Conservation (phyloP, 2,113 vertebrate species). For the Amazona guildingii region DNA sequence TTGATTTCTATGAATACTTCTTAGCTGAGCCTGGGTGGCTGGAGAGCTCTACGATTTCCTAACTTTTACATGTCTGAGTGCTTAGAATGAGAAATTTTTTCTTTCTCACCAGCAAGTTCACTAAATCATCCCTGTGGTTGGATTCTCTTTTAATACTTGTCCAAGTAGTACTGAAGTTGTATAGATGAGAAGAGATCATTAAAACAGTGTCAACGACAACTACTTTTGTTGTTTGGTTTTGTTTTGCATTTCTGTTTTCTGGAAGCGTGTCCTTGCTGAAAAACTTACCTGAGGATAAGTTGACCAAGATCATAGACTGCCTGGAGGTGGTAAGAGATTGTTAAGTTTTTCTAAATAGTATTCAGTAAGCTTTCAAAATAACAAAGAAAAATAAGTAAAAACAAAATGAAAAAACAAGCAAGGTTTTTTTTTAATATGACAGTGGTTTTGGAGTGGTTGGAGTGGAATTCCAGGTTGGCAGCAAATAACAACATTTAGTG, state of each 20-base stretch:
- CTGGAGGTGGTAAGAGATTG: slow-evolving; percentile 87
- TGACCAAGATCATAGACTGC: slow-evolving; percentile 91
- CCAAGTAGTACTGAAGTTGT: not conserved
- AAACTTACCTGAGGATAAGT: slow-evolving; percentile 90
- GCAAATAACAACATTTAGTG: slow-evolving; percentile 45
- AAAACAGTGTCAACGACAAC: not conserved
- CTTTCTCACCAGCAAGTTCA: not conserved
- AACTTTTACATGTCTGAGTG: not conserved
- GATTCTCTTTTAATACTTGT: not conserved
- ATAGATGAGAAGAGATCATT: not conserved
- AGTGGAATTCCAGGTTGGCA: slow-evolving; percentile 43
- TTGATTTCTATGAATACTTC: not conserved
- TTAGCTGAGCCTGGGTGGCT: not conserved
- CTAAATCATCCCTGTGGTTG: not conserved
- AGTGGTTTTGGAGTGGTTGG: not conserved
- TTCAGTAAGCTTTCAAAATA: not conserved
- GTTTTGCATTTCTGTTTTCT: slow-evolving; percentile 35
- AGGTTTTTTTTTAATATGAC: slow-evolving; percentile 2
- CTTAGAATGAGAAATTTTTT: not conserved
- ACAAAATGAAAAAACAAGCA: not conserved
- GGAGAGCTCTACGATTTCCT: not conserved
- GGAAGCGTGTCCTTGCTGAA: slow-evolving; percentile 87
- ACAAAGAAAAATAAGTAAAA: not conserved
- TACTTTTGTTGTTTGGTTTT: not conserved
- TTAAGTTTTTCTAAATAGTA: not conserved